Percentiles rank a stretch among this genome's conserved stretches.
These are phyloP conservation scores for Cyanistes caeruleus DNA, from an alignment of 2,113 vertebrate species.

Conservation along the genomic window DNA sequence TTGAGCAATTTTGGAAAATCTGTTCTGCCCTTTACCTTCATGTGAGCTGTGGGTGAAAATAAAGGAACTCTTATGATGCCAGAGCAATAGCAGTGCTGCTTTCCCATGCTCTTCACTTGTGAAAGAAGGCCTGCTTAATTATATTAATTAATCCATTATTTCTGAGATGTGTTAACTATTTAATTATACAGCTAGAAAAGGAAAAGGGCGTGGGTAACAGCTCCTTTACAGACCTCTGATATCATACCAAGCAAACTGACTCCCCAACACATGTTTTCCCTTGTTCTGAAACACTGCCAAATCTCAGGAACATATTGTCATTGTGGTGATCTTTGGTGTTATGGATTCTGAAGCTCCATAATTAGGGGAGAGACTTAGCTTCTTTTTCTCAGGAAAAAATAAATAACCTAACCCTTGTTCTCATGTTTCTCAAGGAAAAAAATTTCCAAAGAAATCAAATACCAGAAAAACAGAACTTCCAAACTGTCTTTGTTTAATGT, in stretches of 20 bases:
- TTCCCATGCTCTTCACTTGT: background rate
- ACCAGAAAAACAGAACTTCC: background rate
- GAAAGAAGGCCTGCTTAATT: constrained; percentile 46
- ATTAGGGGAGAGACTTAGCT: constrained; percentile 7
- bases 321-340: constrained; percentile 35
- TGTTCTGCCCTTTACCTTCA: background rate
- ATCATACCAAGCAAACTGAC: constrained; percentile 15
- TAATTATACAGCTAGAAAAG: constrained; percentile 46
- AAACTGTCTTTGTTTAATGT: background rate
- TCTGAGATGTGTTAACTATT: constrained; percentile 57
- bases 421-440: background rate
- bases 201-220: constrained; percentile 13
- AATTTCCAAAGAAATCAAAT: background rate
- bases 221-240: constrained; percentile 26
- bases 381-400: background rate
- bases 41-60: background rate
- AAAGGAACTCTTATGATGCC: background rate
- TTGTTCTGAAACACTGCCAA: constrained; percentile 48
- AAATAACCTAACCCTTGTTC: background rate
- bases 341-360: background rate
- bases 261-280: constrained; percentile 33
- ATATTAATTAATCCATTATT: constrained; percentile 63
- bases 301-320: constrained; percentile 52
- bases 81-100: background rate
- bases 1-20: background rate